Evolutionary conservation across 1,140 invertebrate genomes (phyloP).

Genomic region (Cardiocondyla obscurior): DNA sequence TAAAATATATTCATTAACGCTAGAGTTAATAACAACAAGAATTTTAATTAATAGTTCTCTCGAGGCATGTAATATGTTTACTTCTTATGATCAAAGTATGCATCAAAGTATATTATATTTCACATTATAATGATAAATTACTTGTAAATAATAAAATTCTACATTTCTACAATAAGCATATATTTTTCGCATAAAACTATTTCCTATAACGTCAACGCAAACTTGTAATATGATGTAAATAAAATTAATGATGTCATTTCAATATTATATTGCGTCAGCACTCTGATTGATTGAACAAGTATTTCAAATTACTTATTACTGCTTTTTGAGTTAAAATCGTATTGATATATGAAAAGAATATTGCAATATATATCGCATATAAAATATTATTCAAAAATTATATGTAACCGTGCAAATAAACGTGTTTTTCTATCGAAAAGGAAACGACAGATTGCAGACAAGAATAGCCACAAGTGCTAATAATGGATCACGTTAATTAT

Average conservation of each 20-base stretch:
- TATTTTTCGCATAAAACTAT: not conserved
- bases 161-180: not conserved
- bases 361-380: not conserved
- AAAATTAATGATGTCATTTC: not conserved
- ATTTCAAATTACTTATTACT: no score
- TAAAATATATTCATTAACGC: constrained; percentile 23
- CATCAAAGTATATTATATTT: constrained; percentile 17
- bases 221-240: not conserved
- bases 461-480: not conserved
- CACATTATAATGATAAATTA: constrained; percentile 1
- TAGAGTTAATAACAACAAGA: constrained; percentile 28
- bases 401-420: no score
- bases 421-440: no score
- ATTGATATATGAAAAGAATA: not conserved
- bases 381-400: no score
- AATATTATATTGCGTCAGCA: not conserved
- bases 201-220: not conserved
- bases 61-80: constrained; percentile 4
- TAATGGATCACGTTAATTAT: constrained; percentile 69
- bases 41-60: constrained; percentile 32
- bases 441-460: not conserved
- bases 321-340: no score
- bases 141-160: not conserved
- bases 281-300: not conserved
- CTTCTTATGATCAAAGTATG: not conserved